Evolutionary conservation across 2,797 vertebrate genomes (phyloP), one percentile per base, ranked within the genome.

Genomic region (Dryobates pubescens): DNA sequence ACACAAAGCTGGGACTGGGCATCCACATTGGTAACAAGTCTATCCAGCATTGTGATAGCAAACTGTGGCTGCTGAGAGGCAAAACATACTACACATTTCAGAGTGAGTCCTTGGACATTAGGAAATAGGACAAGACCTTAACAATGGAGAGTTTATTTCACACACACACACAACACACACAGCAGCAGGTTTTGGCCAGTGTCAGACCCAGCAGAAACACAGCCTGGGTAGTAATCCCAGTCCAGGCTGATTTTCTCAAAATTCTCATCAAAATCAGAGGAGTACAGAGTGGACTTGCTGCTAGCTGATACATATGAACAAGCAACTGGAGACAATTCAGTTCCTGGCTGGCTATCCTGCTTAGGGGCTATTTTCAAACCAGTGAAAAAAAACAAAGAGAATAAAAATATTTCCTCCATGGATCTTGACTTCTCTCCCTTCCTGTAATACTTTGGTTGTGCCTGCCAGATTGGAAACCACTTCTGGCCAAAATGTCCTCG

Each of bases 401-500:
- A 87, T 51, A 87, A 87, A 96, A 94, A 74, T 79, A 80, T 86
- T 94, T 95, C 76, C 87, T 92, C 68, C 54, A 29, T 49, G 82
- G 89, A 93, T 82, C 77, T 93, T 9, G 15, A 86, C 89, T 93
- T 83, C 64, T 88, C 73, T 85, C 61, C 7, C 64, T 86, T 82
- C 80, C 87, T 89, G 47, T 92, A 92, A 93, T 58, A 86, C 32
- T 91, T 89, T 68, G 13, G 0, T 68, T 90, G 16, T 64, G 17
- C 82, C 83, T 83, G 93, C 93, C 95, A 95, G 90, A 88, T 92
- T 95, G 87, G 64, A 96, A 95, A 91, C 58, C 2, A 12, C 45
- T 89, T 70, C 80, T 95, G 74, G 92, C 87, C 85, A 94, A 92
- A 79, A 84, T 10, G 36, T 89, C 61, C 74, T 68, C 4, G 7